A percentile compares a stretch with the other conserved stretches of the same genome.
phyloP scores from a whole-genome alignment of 2,113 vertebrate species.

The Poecile atricapillus region DNA sequence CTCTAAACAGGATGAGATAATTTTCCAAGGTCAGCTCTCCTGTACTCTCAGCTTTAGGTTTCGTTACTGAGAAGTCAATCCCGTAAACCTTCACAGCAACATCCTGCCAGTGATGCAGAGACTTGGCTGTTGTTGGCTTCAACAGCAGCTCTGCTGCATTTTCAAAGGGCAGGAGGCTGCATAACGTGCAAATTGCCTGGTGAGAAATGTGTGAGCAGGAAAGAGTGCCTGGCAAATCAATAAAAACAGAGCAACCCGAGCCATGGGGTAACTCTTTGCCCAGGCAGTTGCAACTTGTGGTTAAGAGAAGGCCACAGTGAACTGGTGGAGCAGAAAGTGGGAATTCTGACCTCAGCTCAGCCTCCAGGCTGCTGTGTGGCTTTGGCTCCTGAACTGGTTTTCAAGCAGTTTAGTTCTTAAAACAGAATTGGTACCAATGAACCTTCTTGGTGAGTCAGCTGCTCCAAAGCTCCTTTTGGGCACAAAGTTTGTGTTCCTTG shows the following conservation, averaged over 20 bases:
- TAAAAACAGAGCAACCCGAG: background rate
- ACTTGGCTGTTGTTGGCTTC: background rate
- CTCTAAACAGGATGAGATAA: constrained; percentile 16
- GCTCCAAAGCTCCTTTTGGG: background rate
- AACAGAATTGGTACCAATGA: background rate
- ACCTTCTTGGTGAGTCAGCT: background rate
- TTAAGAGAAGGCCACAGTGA: background rate
- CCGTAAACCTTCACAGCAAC: background rate
- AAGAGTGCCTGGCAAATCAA: background rate
- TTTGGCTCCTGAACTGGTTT: background rate
- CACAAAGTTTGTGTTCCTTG: background rate
- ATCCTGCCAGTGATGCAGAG: constrained; percentile 12
- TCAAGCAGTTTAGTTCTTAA: background rate
- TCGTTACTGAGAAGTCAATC: background rate
- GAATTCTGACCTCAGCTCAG: background rate
- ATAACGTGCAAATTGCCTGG: background rate
- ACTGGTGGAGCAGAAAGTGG: background rate
- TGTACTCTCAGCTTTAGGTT: background rate
- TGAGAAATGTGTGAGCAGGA: background rate
- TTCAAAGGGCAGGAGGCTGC: constrained; percentile 5
- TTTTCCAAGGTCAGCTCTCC: constrained; percentile 23
- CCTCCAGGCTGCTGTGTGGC: background rate
- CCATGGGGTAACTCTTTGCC: background rate
- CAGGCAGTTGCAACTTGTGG: background rate
- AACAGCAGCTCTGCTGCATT: background rate